Conservation (phyloP, 1,140 invertebrate genomes). For the Drosophila aff. region DNA sequence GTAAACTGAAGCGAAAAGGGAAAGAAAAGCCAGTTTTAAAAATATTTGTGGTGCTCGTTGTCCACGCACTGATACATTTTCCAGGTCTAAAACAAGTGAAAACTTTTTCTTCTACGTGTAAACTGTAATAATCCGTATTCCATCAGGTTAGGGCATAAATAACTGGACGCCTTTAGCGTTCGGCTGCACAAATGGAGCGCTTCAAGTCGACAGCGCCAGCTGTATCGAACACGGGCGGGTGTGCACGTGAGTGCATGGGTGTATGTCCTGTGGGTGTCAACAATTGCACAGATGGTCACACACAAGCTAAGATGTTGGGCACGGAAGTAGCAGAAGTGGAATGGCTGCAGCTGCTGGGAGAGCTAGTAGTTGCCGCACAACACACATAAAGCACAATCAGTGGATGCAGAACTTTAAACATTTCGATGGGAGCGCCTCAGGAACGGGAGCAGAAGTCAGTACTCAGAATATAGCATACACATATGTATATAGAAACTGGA, state of each 20-base stretch:
- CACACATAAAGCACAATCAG: conserved; percentile 32
- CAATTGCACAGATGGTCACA: conserved; percentile 77
- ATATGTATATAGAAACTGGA: conserved; percentile 7
- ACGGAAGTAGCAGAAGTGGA: conserved; percentile 42
- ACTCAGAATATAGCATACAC: conserved; percentile 47
- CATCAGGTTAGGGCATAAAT: conserved; percentile 37
- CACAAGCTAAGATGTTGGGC: conserved; percentile 52
- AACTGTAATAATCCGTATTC: conserved; percentile 15
- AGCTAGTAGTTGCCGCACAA: conserved; percentile 49
- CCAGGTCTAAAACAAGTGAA: not conserved
- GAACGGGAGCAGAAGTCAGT: conserved; percentile 11
- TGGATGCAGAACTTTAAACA: conserved; percentile 61
- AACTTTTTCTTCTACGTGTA: not conserved
- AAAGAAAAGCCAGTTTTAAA: conserved; percentile 1
- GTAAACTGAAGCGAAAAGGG: not conserved
- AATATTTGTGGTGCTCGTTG: not conserved
- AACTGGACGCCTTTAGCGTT: conserved; percentile 45
- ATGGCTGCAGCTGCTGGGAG: conserved; percentile 57
- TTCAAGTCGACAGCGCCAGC: conserved; percentile 57
- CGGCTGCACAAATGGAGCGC: conserved; percentile 68
- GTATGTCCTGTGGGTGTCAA: conserved; percentile 67
- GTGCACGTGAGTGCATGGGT: conserved; percentile 27
- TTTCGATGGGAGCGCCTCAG: conserved; percentile 14
- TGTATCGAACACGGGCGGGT: conserved; percentile 24
- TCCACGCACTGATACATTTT: conserved; percentile 4